Evolutionary conservation across 2,888 invertebrate genomes (phyloP).

Genomic region (Lasioglossum pauxillum): DNA sequence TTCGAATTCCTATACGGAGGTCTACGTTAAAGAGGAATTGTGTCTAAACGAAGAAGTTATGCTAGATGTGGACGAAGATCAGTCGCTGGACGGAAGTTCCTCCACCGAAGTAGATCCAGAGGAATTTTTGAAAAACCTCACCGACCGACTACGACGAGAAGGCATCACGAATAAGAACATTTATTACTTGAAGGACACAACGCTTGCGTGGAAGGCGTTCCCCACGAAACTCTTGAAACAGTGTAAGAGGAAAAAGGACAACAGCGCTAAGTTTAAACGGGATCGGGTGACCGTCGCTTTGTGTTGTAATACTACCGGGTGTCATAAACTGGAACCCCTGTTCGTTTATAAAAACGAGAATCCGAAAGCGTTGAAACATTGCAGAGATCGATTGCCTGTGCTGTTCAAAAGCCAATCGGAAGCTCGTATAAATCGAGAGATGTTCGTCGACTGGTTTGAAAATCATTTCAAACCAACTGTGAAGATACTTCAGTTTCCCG

Average conservation of each 20-base stretch:
- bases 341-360: conserved; percentile 16
- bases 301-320: conserved; percentile 5
- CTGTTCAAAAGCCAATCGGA: conserved; percentile 3
- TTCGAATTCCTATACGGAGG: not conserved
- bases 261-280: not conserved
- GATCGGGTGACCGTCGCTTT: conserved; percentile 11
- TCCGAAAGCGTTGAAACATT: conserved; percentile 16
- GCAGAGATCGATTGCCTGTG: not conserved
- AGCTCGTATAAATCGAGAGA: conserved; percentile 7
- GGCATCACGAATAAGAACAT: not conserved
- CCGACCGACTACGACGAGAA: not conserved
- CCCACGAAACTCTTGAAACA: not conserved
- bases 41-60: not conserved
- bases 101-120: not conserved
- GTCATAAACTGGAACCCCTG: conserved; percentile 4
- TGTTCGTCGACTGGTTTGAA: conserved; percentile 7
- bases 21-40: not conserved
- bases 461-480: conserved; percentile 19
- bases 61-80: not conserved
- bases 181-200: not conserved
- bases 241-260: not conserved
- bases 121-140: not conserved
- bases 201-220: conserved; percentile 11
- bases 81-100: not conserved
- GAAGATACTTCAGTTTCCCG: not conserved